phyloP scores from a whole-genome alignment of 2,797 vertebrate species.

The Falco naumanni region DNA sequence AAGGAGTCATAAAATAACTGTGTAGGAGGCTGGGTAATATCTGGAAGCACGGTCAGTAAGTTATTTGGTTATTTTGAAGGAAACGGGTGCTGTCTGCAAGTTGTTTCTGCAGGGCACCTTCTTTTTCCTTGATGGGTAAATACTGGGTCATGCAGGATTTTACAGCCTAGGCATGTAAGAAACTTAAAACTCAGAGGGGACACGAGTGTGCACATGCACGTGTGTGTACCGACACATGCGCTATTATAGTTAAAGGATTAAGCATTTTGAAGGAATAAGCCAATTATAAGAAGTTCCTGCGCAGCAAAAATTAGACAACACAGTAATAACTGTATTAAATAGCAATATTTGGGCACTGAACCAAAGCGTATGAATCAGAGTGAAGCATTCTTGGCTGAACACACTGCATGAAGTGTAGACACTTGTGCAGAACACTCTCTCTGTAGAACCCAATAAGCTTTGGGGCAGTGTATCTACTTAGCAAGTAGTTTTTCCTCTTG shows the following conservation, averaged over 20 bases:
- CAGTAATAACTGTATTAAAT: conserved; percentile 76
- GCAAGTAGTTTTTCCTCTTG: background rate
- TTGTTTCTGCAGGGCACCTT: background rate
- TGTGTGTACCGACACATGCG: background rate
- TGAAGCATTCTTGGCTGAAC: conserved; percentile 65
- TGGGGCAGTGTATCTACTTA: conserved; percentile 1
- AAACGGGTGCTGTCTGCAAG: background rate
- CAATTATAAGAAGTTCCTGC: conserved; percentile 72
- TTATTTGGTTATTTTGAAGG: background rate
- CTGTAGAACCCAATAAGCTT: background rate
- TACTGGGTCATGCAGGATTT: background rate
- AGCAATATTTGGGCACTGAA: conserved; percentile 77
- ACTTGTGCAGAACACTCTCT: conserved; percentile 15
- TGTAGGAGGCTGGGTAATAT: background rate
- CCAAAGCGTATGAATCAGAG: conserved; percentile 60
- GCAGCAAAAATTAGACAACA: conserved; percentile 72
- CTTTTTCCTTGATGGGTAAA: background rate
- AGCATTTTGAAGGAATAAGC: conserved; percentile 60
- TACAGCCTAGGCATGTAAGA: background rate
- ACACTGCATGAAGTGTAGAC: background rate
- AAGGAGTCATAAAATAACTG: background rate
- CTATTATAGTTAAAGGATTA: conserved; percentile 16
- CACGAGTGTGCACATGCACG: background rate
- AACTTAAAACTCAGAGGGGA: background rate
- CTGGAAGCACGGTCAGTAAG: background rate